These are phyloP conservation scores for Electrona antarctica DNA, from an alignment of 2,113 vertebrate species.

Conservation along the genomic window DNA sequence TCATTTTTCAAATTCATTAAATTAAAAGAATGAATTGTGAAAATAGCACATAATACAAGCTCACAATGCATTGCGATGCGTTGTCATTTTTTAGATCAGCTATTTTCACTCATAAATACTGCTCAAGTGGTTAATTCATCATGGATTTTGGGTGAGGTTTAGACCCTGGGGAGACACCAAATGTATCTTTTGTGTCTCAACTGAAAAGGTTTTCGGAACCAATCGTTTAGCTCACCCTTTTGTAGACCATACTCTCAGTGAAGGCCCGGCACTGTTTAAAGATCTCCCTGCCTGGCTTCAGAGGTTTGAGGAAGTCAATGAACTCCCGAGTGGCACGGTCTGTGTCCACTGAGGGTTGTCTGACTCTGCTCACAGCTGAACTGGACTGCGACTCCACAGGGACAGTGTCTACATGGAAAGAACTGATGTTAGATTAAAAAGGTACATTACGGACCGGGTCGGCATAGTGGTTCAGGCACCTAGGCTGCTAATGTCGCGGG, in stretches of 20 bases:
- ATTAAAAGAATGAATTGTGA: neutral
- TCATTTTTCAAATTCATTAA: neutral
- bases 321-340: constrained; percentile 90
- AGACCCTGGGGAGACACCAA: too few species aligned
- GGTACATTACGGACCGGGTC: neutral
- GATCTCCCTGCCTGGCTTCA: constrained; percentile 90
- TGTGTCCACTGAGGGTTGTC: constrained; percentile 83
- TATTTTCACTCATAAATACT: too few species aligned
- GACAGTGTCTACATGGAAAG: constrained; percentile 74
- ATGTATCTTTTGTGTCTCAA: too few species aligned
- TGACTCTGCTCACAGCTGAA: constrained; percentile 78
- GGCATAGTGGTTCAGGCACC: too few species aligned
- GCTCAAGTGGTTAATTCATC: too few species aligned
- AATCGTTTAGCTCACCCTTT: constrained; percentile 80
- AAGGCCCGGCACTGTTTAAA: constrained; percentile 93
- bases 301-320: constrained; percentile 91
- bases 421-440: neutral
- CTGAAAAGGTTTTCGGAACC: too few species aligned
- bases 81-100: too few species aligned
- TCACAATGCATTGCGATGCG: too few species aligned
- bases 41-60: too few species aligned
- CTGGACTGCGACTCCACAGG: constrained; percentile 82
- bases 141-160: too few species aligned
- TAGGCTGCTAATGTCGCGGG: too few species aligned
- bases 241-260: constrained; percentile 87